Conservation (phyloP, 2,113 vertebrate species). For the Lynx canadensis region DNA sequence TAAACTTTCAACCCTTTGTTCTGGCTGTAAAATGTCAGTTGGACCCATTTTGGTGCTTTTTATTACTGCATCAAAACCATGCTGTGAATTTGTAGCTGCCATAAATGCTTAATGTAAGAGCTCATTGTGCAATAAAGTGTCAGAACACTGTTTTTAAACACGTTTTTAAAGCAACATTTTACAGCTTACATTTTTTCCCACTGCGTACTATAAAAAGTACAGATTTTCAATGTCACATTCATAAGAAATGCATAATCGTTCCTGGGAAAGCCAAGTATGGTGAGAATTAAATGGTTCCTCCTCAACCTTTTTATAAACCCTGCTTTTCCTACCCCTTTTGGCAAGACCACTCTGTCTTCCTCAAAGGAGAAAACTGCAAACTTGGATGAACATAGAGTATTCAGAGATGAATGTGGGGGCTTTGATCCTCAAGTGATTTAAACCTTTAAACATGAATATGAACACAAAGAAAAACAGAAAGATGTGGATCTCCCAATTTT, state of each 20-base stretch:
- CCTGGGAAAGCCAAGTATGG: constrained; percentile 67
- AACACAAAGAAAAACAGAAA: constrained; percentile 23
- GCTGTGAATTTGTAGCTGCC: constrained; percentile 84
- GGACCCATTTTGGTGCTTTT: constrained; percentile 77
- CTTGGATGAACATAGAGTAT: not conserved
- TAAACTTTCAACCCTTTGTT: constrained; percentile 85
- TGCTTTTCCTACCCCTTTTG: constrained; percentile 5
- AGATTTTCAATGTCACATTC: constrained; percentile 83
- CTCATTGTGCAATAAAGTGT: constrained; percentile 84
- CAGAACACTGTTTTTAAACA: constrained; percentile 83
- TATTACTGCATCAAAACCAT: constrained; percentile 81
- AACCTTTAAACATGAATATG: constrained; percentile 10
- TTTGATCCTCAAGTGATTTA: not conserved
- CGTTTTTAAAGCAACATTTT: constrained; percentile 83
- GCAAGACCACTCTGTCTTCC: constrained; percentile 28
- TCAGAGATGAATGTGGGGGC: constrained; percentile 43
- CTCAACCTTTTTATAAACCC: constrained; percentile 42
- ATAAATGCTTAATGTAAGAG: constrained; percentile 85
- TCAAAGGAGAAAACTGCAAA: constrained; percentile 14
- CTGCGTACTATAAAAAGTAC: constrained; percentile 80
- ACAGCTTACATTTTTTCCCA: constrained; percentile 78
- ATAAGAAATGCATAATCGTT: constrained; percentile 78
- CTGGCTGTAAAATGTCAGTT: constrained; percentile 83
- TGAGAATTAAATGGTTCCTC: constrained; percentile 68
- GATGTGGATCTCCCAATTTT: not conserved